Evolutionary conservation across 2,888 invertebrate species (phyloP), one percentile per base, ranked within the genome.

Genomic region (Agonopterix heracliana): DNA sequence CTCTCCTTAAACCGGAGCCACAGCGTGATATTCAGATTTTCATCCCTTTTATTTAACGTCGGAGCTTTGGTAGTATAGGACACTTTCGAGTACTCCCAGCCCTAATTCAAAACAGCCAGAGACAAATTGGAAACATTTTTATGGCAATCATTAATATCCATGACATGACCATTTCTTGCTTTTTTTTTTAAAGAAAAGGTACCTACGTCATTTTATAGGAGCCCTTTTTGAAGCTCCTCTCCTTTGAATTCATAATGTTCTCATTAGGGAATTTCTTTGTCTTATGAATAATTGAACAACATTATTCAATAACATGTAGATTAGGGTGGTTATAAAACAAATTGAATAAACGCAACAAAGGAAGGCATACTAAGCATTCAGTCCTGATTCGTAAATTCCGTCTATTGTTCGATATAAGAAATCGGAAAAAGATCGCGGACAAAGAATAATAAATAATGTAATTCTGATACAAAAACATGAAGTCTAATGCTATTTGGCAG

Each of bases 1-100:
- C 38, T 17, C 47, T 38, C 57, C 49, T 48, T 50, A 47, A 45
- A 51, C 41, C 45, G 49, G 45, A 50, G 36, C 43, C 36, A 42
- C 26, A 26, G 14, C 42, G 45, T 42, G 49, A 49, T 42, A 45
- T 49, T 49, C 45, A 49, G 36, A 49, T 49, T 54, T 62, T 60
- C 61, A 66, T 63, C 53, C 55, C 45, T 40, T 54, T 60, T 62
- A 64, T 59, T 59, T 59, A 58, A 52, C 42, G 52, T 45, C 52
- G 49, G 46, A 43, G 35, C 40, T 41, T 36, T 35, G 36, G 13
- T 42, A 12, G 35, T 14, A 0, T 17, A 26, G 26, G 26, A 26
- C 26, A 26, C 26, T 26, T 26, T 26, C 7, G 7, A 26, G 26
- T 26, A 26, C 26, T 26, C 26, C 26, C 26, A 7, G 26, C 26